Conservation (phyloP, 2,113 vertebrate species). For the Poicephalus meyeri region DNA sequence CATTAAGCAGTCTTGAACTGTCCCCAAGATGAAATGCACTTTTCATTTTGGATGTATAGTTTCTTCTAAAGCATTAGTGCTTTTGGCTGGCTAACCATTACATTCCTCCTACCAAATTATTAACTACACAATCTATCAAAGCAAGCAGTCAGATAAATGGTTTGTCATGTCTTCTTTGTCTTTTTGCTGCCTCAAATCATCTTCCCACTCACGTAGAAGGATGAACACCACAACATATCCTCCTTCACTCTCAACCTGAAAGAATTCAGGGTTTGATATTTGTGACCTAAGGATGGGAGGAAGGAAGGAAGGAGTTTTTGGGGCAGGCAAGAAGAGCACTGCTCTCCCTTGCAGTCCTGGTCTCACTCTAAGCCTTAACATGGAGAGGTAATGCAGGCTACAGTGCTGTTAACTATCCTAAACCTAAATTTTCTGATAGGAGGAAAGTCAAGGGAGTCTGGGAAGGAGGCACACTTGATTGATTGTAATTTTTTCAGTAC, state of each 20-base stretch:
- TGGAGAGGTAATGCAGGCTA: not conserved
- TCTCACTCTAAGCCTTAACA: not conserved
- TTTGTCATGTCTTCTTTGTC: not conserved
- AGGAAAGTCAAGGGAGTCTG: not conserved
- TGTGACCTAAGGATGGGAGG: accelerated
- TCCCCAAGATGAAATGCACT: not conserved
- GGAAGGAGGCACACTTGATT: not conserved
- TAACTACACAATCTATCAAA: slow-evolving; percentile 8
- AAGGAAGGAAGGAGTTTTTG: not conserved
- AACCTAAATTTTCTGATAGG: not conserved
- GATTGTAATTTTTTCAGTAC: not conserved
- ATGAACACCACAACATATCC: not conserved
- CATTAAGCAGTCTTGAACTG: not conserved
- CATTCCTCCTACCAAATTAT: not conserved
- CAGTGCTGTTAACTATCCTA: not conserved
- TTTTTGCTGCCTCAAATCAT: not conserved
- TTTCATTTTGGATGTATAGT: slow-evolving; percentile 5
- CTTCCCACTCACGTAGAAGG: not conserved
- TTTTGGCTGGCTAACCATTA: slow-evolving; percentile 11
- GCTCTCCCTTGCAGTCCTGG: not conserved
- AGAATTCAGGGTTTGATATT: not conserved
- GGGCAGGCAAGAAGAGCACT: not conserved
- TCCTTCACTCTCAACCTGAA: not conserved
- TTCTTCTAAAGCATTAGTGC: slow-evolving; percentile 9
- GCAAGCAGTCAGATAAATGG: not conserved